Evolutionary conservation across 2,888 invertebrate genomes (phyloP).

Genomic region (Sceliomorpha sp.): DNA sequence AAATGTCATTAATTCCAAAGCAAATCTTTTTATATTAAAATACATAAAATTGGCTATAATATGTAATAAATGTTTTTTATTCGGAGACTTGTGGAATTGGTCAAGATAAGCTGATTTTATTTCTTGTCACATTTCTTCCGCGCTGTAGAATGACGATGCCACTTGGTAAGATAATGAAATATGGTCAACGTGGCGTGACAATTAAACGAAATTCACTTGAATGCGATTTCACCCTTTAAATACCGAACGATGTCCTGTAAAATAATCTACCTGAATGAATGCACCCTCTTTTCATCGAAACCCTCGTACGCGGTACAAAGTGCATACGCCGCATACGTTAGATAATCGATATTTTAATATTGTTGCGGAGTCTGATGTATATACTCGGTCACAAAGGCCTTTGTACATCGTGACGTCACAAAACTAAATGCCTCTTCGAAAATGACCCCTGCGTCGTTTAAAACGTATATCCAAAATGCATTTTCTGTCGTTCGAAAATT

Average conservation of each 20-base stretch:
- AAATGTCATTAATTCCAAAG: too few species aligned
- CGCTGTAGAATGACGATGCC: too few species aligned
- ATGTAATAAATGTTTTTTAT: too few species aligned
- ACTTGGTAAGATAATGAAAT: too few species aligned
- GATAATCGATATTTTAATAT: constrained; percentile 81
- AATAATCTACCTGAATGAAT: constrained; percentile 65
- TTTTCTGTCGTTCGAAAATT: not conserved
- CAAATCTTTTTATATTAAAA: too few species aligned
- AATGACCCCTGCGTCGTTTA: constrained; percentile 43
- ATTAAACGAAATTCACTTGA: not conserved
- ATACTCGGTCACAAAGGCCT: constrained; percentile 57
- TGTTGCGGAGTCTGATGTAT: constrained; percentile 64
- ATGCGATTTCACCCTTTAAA: constrained; percentile 25
- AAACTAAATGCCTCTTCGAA: constrained; percentile 31
- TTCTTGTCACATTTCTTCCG: too few species aligned
- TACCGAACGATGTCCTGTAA: constrained; percentile 61
- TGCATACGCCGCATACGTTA: constrained; percentile 80
- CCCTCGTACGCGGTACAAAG: constrained; percentile 74
- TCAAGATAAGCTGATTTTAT: too few species aligned
- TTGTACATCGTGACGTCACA: constrained; percentile 48
- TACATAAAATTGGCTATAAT: too few species aligned
- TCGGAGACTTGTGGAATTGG: too few species aligned
- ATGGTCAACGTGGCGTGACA: not conserved
- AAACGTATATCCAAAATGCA: constrained; percentile 11
- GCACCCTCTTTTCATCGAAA: constrained; percentile 67